Evolutionary conservation across 2,113 vertebrate species (phyloP).

Genomic region (Amphilophus citrinellus): DNA sequence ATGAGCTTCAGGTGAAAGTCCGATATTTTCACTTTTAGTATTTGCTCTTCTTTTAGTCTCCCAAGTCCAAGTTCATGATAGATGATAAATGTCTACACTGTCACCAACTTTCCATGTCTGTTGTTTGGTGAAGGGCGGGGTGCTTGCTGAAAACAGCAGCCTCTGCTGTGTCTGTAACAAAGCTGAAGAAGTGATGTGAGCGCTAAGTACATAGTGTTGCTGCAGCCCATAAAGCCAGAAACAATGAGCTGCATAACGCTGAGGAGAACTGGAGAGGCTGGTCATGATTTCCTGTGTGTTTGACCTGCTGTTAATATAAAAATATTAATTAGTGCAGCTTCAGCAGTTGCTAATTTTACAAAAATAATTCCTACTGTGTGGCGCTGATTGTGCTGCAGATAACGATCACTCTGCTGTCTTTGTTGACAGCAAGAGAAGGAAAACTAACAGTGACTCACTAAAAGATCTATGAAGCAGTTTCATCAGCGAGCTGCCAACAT

Average conservation of each 20-base stretch:
- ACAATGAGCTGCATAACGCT: not conserved
- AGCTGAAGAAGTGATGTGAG: not conserved
- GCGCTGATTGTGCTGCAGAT: not conserved
- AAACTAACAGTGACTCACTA: not conserved
- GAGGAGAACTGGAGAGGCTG: not conserved
- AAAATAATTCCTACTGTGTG: not conserved
- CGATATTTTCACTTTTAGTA: not conserved
- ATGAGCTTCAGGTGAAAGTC: not conserved
- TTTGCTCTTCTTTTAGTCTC: too few species aligned
- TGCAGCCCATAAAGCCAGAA: not conserved
- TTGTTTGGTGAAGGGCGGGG: not conserved
- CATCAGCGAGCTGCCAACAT: not conserved
- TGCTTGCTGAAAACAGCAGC: not conserved
- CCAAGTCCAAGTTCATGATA: too few species aligned
- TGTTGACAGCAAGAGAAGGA: not conserved
- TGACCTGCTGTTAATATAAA: not conserved
- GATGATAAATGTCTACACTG: not conserved
- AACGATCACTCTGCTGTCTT: not conserved
- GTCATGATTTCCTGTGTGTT: not conserved
- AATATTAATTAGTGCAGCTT: not conserved
- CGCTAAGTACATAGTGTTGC: not conserved
- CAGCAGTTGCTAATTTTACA: not conserved
- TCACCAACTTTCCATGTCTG: not conserved
- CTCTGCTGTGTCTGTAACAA: not conserved
- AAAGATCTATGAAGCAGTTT: not conserved